These are phyloP conservation scores for Pemphredon lugubris DNA, from an alignment of 2,888 invertebrate genomes.

Conservation along the genomic window DNA sequence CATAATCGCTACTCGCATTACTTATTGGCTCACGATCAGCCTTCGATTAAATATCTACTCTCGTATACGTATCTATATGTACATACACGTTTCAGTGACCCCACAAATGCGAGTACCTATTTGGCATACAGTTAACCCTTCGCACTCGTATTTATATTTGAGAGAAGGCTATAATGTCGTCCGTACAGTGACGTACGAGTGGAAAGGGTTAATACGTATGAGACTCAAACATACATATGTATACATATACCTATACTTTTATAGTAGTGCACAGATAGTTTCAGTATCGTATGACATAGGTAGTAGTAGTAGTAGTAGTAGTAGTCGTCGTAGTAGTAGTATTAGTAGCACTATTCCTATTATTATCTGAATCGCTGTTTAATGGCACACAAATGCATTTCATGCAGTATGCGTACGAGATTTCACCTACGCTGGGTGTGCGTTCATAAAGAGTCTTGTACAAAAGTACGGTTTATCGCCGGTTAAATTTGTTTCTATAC, in stretches of 20 bases:
- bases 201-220: conserved; percentile 28
- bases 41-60: background rate
- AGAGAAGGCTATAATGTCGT: too few species aligned
- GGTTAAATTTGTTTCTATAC: too few species aligned
- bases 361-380: conserved; percentile 32
- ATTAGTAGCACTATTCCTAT: conserved; percentile 21
- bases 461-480: conserved; percentile 50
- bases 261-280: conserved; percentile 43
- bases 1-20: too few species aligned
- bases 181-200: conserved; percentile 2
- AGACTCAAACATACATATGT: conserved; percentile 30
- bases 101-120: too few species aligned
- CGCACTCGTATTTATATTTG: too few species aligned
- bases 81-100: conserved; percentile 12
- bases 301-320: too few species aligned
- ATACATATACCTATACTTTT: conserved; percentile 29
- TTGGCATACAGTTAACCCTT: too few species aligned
- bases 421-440: conserved; percentile 48
- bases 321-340: too few species aligned
- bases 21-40: conserved; percentile 4
- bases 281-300: conserved; percentile 13
- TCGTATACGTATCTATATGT: conserved; percentile 4
- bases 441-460: conserved; percentile 49
- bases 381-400: conserved; percentile 56
- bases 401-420: conserved; percentile 53